Evolutionary conservation across 1,140 invertebrate species (phyloP).

Genomic region (Apis mellifera): Amel_HAv3.1 CM009938.2:3471001-3471500

Average conservation of each 20-base stretch:
- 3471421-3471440: background rate
- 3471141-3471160: conserved; percentile 60
- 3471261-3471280: too few relatives aligned
- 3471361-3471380: background rate
- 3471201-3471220: background rate
- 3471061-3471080: conserved; percentile 46
- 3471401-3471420: too few relatives aligned
- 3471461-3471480: background rate
- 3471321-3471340: too few relatives aligned
- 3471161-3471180: conserved; percentile 32
- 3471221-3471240: too few relatives aligned
- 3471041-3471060: conserved; percentile 68
- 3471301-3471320: too few relatives aligned
- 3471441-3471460: background rate
- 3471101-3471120: conserved; percentile 24
- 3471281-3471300: too few relatives aligned
- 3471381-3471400: background rate
- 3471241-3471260: too few relatives aligned
- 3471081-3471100: conserved; percentile 9
- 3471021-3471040: conserved; percentile 58
- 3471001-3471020: conserved; percentile 60
- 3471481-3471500: too few relatives aligned
- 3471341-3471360: background rate
- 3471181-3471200: background rate
- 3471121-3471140: conserved; percentile 51